Base-by-base conservation (phyloP, 30 jellyfish, hydroid and myxozoan genomes). In the Mastigias papua region DNA sequence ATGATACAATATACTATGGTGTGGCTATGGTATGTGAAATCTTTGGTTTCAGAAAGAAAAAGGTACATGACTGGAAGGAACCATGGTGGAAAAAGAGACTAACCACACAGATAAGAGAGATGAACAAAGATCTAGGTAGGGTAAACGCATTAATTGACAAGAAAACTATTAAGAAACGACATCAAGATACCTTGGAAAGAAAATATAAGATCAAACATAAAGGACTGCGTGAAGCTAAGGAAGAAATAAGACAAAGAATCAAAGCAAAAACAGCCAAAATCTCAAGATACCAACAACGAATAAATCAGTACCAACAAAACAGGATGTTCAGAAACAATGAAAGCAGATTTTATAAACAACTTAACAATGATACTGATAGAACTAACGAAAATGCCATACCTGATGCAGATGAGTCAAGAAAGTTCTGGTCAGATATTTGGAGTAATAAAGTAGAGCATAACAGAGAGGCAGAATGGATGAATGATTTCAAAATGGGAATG, bases 391-490 rank as follows among this genome's bases (percentile, higher is more conserved):
- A 5, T 73, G 29, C 11, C 32, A 6, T 22, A 37, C 71, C 9
- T 16, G 30, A 73, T 6, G 30, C 20, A 33, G 21, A 37, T 7
- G 80, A 73, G 73, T 30, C 75, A 21, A 17, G 11, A 48, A 13
- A 4, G 54, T n/a, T n/a, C n/a, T n/a, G n/a, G n/a, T n/a, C n/a
- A 42, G 54, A 15, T 42, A 42, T 15, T 19, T 13, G 51, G 84
- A 50, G 88, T 42, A 77, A 77, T 13, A 37, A 77, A 48, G 88
- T 34, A 27, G n/a, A 42, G 20, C 78, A 77, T 28, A 46, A 77
- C 50, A 77, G 54, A 77, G 84, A 42, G 30, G 78, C 88, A 46
- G 50, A 77, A 48, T 77, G 88, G 88, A 17, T 77, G 82, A 28
- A 51, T 2, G 82, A 54, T 54, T 46, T 77, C 19, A 42, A 42